These are phyloP conservation scores for Plecotus auritus DNA, from an alignment of 2,113 vertebrate genomes.

Conservation along the genomic window DNA sequence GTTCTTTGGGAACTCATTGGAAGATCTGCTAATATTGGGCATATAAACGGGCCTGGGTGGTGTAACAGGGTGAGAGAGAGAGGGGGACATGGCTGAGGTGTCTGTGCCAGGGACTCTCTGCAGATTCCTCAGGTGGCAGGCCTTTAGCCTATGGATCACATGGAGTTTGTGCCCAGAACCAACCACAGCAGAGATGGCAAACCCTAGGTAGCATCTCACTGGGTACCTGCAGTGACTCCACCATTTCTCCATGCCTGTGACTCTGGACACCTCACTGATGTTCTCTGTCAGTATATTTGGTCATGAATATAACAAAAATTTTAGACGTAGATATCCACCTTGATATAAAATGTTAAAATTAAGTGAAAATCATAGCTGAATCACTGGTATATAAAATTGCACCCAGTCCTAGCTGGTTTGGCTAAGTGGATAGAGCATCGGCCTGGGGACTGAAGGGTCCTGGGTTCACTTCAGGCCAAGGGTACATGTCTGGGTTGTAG, in stretches of 20 bases:
- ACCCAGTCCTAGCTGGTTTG: too few species aligned
- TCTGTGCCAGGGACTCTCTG: background rate
- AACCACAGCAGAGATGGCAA: background rate
- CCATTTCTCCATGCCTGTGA: background rate
- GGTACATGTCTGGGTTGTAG: too few species aligned
- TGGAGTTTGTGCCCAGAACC: background rate
- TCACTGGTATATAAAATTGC: too few species aligned
- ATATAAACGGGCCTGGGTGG: background rate
- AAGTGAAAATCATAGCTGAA: background rate
- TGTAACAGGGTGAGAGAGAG: too few species aligned
- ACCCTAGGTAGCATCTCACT: background rate
- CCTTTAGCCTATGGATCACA: background rate
- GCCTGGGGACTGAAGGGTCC: too few species aligned
- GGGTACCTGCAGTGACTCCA: background rate
- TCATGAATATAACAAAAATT: background rate
- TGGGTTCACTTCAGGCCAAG: too few species aligned
- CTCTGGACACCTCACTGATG: background rate
- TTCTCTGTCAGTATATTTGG: background rate
- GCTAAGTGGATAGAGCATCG: too few species aligned
- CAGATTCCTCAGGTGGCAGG: too few species aligned
- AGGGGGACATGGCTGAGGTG: fast-evolving
- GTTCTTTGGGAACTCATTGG: background rate
- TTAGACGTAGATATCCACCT: background rate
- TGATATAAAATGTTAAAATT: background rate
- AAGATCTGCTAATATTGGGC: background rate